phyloP scores from a whole-genome alignment of 2,888 invertebrate species.

The Polia nebulosa region DNA sequence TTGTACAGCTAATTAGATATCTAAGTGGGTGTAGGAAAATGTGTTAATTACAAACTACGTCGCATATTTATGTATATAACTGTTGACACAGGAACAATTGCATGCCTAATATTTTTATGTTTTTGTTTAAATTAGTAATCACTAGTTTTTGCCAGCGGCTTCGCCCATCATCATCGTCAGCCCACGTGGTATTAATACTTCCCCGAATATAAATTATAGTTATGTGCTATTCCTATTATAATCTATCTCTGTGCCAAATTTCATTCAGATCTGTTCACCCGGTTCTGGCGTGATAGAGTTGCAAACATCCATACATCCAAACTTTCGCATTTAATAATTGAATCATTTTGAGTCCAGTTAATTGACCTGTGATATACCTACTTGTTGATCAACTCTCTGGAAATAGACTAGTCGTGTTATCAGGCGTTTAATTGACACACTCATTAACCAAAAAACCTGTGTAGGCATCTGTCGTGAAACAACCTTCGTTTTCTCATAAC shows the following conservation, averaged over 20 bases:
- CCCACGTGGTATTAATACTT: no score
- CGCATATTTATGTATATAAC: conserved; percentile 17
- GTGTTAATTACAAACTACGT: conserved; percentile 23
- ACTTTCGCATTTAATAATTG: no score
- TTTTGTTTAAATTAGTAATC: background rate
- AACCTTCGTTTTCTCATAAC: conserved; percentile 73
- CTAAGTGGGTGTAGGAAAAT: conserved; percentile 37
- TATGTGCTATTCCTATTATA: no score
- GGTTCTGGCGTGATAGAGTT: no score
- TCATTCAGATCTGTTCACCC: no score
- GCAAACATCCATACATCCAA: no score
- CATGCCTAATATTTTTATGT: conserved; percentile 1
- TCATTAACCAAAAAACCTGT: conserved; percentile 49
- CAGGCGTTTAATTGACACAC: conserved; percentile 30
- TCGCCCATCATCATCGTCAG: no score
- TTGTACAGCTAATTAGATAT: conserved; percentile 13
- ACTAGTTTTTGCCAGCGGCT: no score
- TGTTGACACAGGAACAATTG: conserved; percentile 20
- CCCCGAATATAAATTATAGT: no score
- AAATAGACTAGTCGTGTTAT: conserved; percentile 36
- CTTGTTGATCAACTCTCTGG: conserved; percentile 20
- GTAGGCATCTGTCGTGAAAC: conserved; percentile 74
- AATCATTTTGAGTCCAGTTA: conserved; percentile 2
- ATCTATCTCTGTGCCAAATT: no score
- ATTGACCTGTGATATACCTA: background rate